Evolutionary conservation across 2,797 vertebrate genomes (phyloP).

Genomic region (Halcyon smyrnensis): DNA sequence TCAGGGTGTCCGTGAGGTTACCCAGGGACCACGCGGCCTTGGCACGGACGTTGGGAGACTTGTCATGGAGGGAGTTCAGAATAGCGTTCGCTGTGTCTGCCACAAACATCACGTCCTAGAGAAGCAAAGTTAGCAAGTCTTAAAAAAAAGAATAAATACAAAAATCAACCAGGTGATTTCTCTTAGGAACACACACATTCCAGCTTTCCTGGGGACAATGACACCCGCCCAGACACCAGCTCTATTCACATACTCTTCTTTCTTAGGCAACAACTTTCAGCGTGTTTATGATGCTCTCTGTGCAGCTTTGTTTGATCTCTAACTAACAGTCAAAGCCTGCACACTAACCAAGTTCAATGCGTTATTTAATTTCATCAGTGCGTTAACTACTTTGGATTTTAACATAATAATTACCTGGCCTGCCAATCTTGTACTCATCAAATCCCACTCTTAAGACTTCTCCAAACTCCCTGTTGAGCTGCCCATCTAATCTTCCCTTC

Average conservation of each 20-base stretch:
- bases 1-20: conserved; percentile 95
- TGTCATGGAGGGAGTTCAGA: conserved; percentile 89
- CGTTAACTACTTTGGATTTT: conserved; percentile 29
- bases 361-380: background rate
- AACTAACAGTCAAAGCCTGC: background rate
- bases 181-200: background rate
- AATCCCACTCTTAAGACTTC: conserved; percentile 5
- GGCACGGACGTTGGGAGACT: conserved; percentile 90
- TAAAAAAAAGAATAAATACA: too few relatives aligned
- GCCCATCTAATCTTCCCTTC: background rate
- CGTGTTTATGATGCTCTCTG: background rate
- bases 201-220: background rate
- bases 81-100: conserved; percentile 96
- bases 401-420: background rate
- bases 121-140: background rate
- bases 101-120: conserved; percentile 96
- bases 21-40: conserved; percentile 98
- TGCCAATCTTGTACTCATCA: background rate
- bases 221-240: background rate
- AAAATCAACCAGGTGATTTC: background rate
- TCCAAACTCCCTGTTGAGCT: background rate
- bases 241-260: background rate
- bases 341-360: background rate
- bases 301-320: background rate
- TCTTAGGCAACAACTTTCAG: background rate